These are phyloP conservation scores for Actinernus sp. DNA, from an alignment of 92 coral and sea anemone species.

Conservation along the genomic window DNA sequence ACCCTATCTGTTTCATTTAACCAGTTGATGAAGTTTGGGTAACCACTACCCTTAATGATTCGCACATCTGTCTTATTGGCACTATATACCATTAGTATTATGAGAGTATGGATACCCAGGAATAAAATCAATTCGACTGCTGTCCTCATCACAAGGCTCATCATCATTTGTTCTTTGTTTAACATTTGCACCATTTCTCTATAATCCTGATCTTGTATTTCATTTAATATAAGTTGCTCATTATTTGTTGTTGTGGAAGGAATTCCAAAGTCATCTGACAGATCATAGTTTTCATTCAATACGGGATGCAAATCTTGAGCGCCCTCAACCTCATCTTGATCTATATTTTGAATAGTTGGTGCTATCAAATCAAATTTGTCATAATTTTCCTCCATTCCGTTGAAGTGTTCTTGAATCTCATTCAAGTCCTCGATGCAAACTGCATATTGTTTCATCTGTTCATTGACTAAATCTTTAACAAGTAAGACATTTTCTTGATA, in stretches of 20 bases:
- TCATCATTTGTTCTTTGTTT: constrained; percentile 61
- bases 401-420: constrained; percentile 56
- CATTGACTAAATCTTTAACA: not conserved
- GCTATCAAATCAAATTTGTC: constrained; percentile 62
- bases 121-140: too few relatives aligned
- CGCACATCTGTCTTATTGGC: too few relatives aligned
- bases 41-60: too few relatives aligned
- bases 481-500: constrained; percentile 5
- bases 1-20: too few relatives aligned
- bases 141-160: too few relatives aligned
- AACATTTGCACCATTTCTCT: constrained; percentile 66
- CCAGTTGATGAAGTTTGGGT: too few relatives aligned
- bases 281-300: constrained; percentile 48
- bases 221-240: too few relatives aligned
- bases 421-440: constrained; percentile 6
- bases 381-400: constrained; percentile 41
- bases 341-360: constrained; percentile 46
- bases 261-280: constrained; percentile 66
- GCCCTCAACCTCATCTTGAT: constrained; percentile 66
- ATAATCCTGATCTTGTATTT: constrained; percentile 50
- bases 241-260: constrained; percentile 55
- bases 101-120: too few relatives aligned
- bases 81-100: too few relatives aligned
- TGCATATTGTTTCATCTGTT: not conserved
- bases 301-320: constrained; percentile 66